phyloP scores from a whole-genome alignment of 2,113 vertebrate species.

The Hymenochirus boettgeri region DNA sequence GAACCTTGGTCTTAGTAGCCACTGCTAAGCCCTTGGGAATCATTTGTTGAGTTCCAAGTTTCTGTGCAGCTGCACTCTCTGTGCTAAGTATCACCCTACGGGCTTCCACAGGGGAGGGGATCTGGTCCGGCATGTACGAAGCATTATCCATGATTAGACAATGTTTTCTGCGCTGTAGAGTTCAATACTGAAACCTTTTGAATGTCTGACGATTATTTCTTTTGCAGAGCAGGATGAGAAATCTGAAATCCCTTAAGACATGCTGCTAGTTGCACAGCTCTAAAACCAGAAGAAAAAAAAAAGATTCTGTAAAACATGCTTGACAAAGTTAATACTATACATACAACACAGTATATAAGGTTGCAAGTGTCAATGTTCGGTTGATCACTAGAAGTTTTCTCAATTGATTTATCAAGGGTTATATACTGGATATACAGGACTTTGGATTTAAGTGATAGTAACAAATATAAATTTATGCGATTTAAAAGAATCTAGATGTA shows the following conservation, averaged over 20 bases:
- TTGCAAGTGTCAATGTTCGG: too few relatives aligned
- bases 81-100: slow-evolving; percentile 74
- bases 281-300: too few relatives aligned
- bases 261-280: slow-evolving; percentile 31
- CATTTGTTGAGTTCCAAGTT: slow-evolving; percentile 78
- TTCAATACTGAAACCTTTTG: neutral
- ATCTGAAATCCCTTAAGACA: slow-evolving; percentile 60
- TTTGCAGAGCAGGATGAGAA: slow-evolving; percentile 57
- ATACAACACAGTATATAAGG: too few relatives aligned
- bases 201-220: slow-evolving; percentile 54
- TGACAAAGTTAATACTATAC: too few relatives aligned
- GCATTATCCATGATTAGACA: accelerated
- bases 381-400: too few relatives aligned
- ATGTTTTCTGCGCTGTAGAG: accelerated
- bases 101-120: neutral
- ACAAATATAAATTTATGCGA: too few relatives aligned
- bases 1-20: slow-evolving; percentile 62
- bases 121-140: neutral
- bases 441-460: too few relatives aligned
- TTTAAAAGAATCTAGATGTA: too few relatives aligned
- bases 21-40: slow-evolving; percentile 78
- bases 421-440: too few relatives aligned
- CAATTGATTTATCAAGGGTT: too few relatives aligned
- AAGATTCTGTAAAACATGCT: too few relatives aligned
- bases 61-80: slow-evolving; percentile 64